Base-by-base conservation (phyloP, 2,113 vertebrate genomes). In the Prionailurus bengalensis region DNA sequence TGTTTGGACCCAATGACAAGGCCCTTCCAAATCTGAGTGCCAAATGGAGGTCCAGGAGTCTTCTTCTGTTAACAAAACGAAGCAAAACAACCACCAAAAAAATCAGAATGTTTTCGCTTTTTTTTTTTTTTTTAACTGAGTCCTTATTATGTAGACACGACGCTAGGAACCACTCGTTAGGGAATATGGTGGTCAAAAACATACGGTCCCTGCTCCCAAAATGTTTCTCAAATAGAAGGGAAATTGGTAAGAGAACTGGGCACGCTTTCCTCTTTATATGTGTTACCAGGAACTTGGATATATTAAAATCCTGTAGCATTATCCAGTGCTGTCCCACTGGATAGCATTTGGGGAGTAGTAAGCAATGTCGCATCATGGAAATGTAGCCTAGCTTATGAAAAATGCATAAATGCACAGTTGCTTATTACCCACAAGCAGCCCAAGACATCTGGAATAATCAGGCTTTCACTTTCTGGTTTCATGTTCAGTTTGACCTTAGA, bases 11-110 rank as follows among this genome's bases (percentile, higher is more conserved):
- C 98, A 65, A 98, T 97, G 80, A n/a, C 83, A 73, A 99, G 98
- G 79, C 99, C 98, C 45, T 97, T 98, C 97, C 99, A 99, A 76
- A 87, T 11, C 0, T 31, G 23, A 9, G 97, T 98, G 81, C 98
- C 99, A 71, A 98, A 98, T 0, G 98, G 93, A 51, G 98, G 98
- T 31, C 98, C 98, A 39, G 97, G 91, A 25, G 29, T 98, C 95
- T 98, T 99, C 83, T 85, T 98, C 99, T 99, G 98, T 97, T 98
- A 71, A 74, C 0, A 96, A 89, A 96, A 51, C 31, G 92, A 94
- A 92, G 58, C 19, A 88, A 95, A 92, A 87, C 16, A 9, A 74
- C 29, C 55, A 93, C 25, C 17, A 65, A 94, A 76, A 27, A 71
- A 58, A 87, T 79, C 39, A 92, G 15, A 83, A 42, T 88, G 31